These are phyloP conservation scores for Drosophila niveifrons DNA, from an alignment of 2,888 invertebrate species.

Conservation along the genomic window DNA sequence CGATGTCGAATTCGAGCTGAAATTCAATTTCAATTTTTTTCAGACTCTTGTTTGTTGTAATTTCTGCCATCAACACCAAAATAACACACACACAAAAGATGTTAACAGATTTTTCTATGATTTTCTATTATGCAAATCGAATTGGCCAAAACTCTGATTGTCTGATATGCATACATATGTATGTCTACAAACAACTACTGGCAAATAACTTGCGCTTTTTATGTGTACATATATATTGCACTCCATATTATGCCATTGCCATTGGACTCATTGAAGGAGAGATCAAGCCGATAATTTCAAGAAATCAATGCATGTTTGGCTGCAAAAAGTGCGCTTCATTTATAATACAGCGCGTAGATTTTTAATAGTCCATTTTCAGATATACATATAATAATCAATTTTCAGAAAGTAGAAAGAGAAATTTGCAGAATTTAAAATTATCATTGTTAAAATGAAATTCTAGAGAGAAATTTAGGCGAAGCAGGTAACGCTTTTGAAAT, in stretches of 20 bases:
- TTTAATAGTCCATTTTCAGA: no score
- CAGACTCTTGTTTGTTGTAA: conserved; percentile 13
- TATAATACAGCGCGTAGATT: no score
- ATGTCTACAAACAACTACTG: conserved; percentile 13
- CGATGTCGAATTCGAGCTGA: conserved; percentile 13
- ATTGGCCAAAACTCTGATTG: conserved; percentile 15
- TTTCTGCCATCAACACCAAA: conserved; percentile 46
- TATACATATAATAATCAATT: no score
- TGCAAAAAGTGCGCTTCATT: no score
- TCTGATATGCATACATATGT: conserved; percentile 27
- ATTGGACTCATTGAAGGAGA: not conserved
- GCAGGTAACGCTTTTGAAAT: no score
- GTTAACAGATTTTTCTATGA: conserved; percentile 35
- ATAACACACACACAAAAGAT: conserved; percentile 9
- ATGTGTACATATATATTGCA: not conserved
- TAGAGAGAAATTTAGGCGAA: no score
- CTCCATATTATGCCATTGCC: not conserved
- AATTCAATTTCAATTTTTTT: conserved; percentile 17
- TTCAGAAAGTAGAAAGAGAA: no score
- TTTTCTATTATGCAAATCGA: conserved; percentile 66
- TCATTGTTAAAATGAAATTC: no score
- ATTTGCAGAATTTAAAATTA: no score
- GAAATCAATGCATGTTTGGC: not conserved
- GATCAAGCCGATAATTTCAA: not conserved
- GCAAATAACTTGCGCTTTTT: not conserved